A percentile compares a stretch with the other conserved stretches of the same genome.
Evolutionary conservation across 1,140 invertebrate genomes (phyloP).

Genomic region (Lucilia sericata): DNA sequence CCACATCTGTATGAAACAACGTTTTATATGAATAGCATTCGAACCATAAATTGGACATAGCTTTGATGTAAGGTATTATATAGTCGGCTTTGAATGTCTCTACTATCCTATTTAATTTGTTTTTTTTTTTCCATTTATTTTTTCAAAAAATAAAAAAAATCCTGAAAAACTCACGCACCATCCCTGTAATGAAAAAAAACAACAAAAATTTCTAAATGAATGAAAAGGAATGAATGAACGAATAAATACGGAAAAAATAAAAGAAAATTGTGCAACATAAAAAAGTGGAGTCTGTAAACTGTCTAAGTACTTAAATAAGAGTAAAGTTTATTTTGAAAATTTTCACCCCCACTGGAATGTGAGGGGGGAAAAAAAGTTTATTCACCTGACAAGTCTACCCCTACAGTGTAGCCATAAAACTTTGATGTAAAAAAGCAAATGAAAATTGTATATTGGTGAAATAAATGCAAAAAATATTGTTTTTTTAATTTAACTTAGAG

Average conservation of each 20-base stretch:
- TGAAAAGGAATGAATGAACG: not conserved
- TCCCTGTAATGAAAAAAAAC: not conserved
- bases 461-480: not conserved
- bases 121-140: not conserved
- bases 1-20: too few species aligned
- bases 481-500: too few species aligned
- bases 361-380: not conserved
- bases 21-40: too few species aligned
- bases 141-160: not conserved
- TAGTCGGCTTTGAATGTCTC: too few species aligned
- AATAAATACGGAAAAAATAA: not conserved
- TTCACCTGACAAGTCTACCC: slow-evolving; percentile 1
- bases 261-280: not conserved
- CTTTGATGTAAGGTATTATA: too few species aligned
- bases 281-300: slow-evolving; percentile 10
- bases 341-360: not conserved
- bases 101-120: not conserved
- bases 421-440: not conserved
- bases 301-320: not conserved
- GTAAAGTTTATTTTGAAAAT: slow-evolving; percentile 1
- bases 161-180: not conserved
- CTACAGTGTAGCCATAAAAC: not conserved
- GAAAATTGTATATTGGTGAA: not conserved
- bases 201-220: not conserved
- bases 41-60: too few species aligned